Conservation (phyloP, 2,797 vertebrate species). For the Neopelma chrysocephalum region DNA sequence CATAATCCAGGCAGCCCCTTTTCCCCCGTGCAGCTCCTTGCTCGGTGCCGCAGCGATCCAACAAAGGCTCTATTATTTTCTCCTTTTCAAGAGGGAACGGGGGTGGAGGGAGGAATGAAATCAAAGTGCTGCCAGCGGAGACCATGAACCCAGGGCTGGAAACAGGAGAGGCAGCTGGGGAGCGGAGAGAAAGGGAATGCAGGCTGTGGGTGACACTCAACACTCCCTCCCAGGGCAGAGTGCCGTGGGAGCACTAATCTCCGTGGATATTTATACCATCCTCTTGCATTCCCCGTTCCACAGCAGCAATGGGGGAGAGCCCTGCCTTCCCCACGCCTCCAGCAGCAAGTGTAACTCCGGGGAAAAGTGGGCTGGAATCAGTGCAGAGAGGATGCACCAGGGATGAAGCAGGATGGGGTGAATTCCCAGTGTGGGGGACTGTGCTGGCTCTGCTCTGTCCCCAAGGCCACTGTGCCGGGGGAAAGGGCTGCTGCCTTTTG, state of each 20-base stretch:
- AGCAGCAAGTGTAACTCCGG: not conserved
- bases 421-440: not conserved
- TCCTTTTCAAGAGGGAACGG: not conserved
- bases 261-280: not conserved
- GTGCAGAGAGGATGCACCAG: not conserved
- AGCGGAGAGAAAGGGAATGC: not conserved
- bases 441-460: not conserved
- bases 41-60: not conserved
- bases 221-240: not conserved
- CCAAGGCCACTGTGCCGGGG: accelerated
- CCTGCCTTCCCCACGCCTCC: accelerated
- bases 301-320: not conserved
- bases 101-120: conserved; percentile 20
- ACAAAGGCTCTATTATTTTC: conserved; percentile 63
- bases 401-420: not conserved
- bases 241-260: not conserved
- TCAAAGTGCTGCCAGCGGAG: not conserved
- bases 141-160: not conserved
- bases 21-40: not conserved
- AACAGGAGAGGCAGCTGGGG: not conserved
- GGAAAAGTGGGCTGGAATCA: not conserved
- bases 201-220: not conserved
- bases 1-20: conserved; percentile 31
- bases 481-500: not conserved
- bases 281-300: not conserved